Percentiles rank a stretch among this genome's conserved stretches.
These are phyloP conservation scores for Leucosticte australis DNA, from an alignment of 2,113 vertebrate genomes.

Conservation along the genomic window DNA sequence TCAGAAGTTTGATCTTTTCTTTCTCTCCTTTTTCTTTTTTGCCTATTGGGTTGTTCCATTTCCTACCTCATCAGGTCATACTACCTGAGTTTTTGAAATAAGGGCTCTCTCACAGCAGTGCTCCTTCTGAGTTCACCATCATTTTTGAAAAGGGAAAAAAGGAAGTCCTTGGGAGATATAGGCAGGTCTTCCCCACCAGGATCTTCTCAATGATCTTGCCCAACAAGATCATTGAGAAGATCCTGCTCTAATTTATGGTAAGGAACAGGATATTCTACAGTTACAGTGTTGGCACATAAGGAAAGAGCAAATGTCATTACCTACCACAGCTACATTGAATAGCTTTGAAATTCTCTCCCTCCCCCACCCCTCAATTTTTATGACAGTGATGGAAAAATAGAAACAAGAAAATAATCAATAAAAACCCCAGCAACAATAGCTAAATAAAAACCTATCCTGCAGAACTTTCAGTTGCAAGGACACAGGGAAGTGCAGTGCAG, in stretches of 20 bases:
- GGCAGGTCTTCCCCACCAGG: no score
- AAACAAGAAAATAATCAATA: neutral
- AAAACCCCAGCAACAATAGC: neutral
- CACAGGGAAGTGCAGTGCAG: neutral
- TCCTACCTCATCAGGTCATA: neutral
- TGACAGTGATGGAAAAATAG: neutral
- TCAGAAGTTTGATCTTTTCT: neutral
- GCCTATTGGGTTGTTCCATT: neutral
- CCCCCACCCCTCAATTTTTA: no score
- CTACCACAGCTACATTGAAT: fast-evolving
- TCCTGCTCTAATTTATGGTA: no score
- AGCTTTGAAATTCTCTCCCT: neutral
- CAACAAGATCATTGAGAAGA: neutral
- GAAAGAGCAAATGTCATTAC: neutral
- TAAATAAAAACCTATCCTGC: neutral
- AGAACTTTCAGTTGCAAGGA: neutral
- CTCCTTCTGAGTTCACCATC: neutral
- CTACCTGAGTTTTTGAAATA: neutral
- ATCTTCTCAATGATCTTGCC: no score
- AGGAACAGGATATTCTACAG: neutral
- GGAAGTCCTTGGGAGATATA: neutral
- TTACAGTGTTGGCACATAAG: neutral
- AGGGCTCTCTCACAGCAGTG: neutral
- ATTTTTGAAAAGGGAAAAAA: neutral
- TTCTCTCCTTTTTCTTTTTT: neutral